Percentiles rank a stretch among this genome's conserved stretches.
phyloP scores from a whole-genome alignment of 1,140 invertebrate genomes.

The Lordiphosa clarofinis region DNA sequence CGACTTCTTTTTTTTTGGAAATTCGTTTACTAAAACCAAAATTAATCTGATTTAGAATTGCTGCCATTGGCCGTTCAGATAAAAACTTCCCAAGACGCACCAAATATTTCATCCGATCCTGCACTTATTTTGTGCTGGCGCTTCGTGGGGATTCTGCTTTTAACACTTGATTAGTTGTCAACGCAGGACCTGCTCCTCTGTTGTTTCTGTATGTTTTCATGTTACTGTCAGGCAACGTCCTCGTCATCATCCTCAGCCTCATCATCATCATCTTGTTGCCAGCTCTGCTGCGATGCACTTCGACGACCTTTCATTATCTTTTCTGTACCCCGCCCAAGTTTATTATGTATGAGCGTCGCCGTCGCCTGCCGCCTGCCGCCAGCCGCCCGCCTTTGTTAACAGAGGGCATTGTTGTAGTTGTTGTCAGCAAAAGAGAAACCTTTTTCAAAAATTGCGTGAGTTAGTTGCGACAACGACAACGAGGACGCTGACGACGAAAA shows the following conservation, averaged over 20 bases:
- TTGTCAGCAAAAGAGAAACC: constrained; percentile 37
- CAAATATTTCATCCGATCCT: too few species aligned
- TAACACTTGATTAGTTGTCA: constrained; percentile 62
- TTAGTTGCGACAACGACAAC: constrained; percentile 38
- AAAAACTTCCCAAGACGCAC: too few species aligned
- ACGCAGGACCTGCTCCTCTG: constrained; percentile 17
- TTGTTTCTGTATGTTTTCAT: constrained; percentile 32
- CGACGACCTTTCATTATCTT: constrained; percentile 73
- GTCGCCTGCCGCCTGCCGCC: not conserved
- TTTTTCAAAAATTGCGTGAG: constrained; percentile 69
- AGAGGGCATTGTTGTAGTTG: constrained; percentile 27
- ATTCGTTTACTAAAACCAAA: too few species aligned
- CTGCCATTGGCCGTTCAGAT: too few species aligned
- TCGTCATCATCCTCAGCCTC: constrained; percentile 20
- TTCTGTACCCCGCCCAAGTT: constrained; percentile 5
- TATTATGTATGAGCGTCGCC: constrained; percentile 8
- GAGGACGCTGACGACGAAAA: constrained; percentile 18
- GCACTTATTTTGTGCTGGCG: too few species aligned
- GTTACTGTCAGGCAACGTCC: constrained; percentile 28
- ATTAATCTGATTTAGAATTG: too few species aligned
- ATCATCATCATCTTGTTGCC: constrained; percentile 30
- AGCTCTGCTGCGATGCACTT: constrained; percentile 61
- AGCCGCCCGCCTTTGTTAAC: constrained; percentile 54
- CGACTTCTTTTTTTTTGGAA: too few species aligned
- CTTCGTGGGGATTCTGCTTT: not conserved